These are phyloP conservation scores for Drosophila subsilvestris DNA, from an alignment of 2,888 invertebrate genomes.

Conservation along the genomic window DNA sequence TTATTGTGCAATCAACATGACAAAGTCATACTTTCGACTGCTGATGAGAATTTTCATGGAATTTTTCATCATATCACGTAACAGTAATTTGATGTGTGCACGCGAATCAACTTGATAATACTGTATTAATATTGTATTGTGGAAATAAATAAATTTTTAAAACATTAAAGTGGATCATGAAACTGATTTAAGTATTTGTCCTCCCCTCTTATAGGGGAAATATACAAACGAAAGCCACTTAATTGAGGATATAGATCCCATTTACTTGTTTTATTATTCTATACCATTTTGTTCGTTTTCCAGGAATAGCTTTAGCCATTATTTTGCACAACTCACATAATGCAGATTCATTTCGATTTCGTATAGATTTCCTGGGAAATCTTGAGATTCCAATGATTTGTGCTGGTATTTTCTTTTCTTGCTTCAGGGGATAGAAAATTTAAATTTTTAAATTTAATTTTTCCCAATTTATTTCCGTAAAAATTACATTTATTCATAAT, in stretches of 20 bases:
- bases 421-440: background rate
- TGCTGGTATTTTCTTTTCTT: background rate
- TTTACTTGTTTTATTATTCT: no score
- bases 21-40: background rate
- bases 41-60: background rate
- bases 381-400: background rate
- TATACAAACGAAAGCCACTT: no score
- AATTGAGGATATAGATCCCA: no score
- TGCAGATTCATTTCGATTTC: background rate
- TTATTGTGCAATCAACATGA: background rate
- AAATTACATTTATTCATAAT: no score
- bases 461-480: no score
- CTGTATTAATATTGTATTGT: background rate
- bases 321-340: background rate
- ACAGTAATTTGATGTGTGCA: background rate
- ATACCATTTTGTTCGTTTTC: background rate
- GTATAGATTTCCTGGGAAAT: background rate
- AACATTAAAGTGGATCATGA: background rate
- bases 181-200: background rate
- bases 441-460: no score
- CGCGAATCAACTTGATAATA: background rate
- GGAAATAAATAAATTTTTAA: background rate
- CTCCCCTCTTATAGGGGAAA: rapidly evolving
- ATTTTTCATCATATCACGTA: background rate
- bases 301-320: background rate